Base-by-base conservation (phyloP, 23 tunicate species). In the Ascidia mentula region DNA sequence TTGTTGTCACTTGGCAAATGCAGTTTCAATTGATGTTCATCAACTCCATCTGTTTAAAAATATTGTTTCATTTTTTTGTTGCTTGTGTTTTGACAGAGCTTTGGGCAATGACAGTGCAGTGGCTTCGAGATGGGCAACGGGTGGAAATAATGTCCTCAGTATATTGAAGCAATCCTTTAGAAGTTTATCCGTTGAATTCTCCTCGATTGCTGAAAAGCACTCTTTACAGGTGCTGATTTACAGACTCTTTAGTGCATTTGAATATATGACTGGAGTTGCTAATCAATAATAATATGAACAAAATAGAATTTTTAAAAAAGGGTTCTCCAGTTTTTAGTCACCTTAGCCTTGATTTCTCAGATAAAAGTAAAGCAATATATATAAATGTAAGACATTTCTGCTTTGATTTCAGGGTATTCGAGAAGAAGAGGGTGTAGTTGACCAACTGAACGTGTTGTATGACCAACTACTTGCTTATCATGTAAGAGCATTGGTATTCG, bases 361-460 rank as follows among this genome's bases (percentile, higher is more conserved):
- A n/a, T n/a, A n/a, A n/a, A n/a, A n/a, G n/a, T n/a, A n/a, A n/a
- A n/a, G n/a, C n/a, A n/a, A n/a, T n/a, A n/a, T n/a, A n/a, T n/a
- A n/a, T n/a, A n/a, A n/a, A n/a, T n/a, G n/a, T n/a, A n/a, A n/a
- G n/a, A n/a, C 13, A 5, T 1, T 53, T 53, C 28, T 53, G 7
- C 24, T 53, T 28, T 53, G 32, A n/a, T 80, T 85, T 34, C 79
- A 93, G 98, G 90, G 87, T 8, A 88, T 80, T 22, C 86, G 98
- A 22, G 98, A 93, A 80, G 98, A 93, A 12, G 98, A 93, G 60
- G 98, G 98, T 0, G 87, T 93, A 12, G 93, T 93, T 34, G 93
- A 93, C 45, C 93, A 93, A 45, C 87, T 93, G 5, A 88, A 88
- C 53, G 9, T 81, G 24, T 74, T 93, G 40, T 77, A 73, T 73